Evolutionary conservation across 1,140 invertebrate genomes (phyloP), one percentile per base, ranked within the genome.

Genomic region (Anadara kagoshimensis): DNA sequence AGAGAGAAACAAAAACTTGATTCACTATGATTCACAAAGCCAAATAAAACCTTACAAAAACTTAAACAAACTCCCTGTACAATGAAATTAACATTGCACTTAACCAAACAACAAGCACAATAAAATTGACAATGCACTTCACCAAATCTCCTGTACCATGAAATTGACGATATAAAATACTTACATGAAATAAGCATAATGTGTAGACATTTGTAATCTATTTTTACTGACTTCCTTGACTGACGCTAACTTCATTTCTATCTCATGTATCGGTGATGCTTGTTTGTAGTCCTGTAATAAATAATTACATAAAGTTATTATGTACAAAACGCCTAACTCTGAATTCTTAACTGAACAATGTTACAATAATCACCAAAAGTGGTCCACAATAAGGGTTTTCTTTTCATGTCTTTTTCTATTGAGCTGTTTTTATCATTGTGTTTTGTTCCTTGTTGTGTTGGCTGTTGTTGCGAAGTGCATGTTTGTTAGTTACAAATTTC

Each of bases 181-280:
- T 82, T 76, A 87, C 86, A 79, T 74, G 71, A 83, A 84, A 51
- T 80, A 68, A 14, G 59, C 67, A 67, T 86, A 86, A 57, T 86
- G 80, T 10, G 83, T 86, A n/a, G 75, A 78, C 10, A 87, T 73
- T 45, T 86, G 84, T 24, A 87, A 58, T 67, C 78, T 83, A 45
- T 72, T 78, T 41, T 76, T 73, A 24, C 76, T 69, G 16, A 82
- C 54, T 36, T 85, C 80, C 45, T 85, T 85, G 1, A 87, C 84
- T 47, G 84, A 81, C 12, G 84, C 82, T 22, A 87, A 66, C 64
- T 86, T 79, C 84, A 87, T 83, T 22, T 85, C 76, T 22, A 87
- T 85, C 70, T 85, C 79, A 72, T 87, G 81, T 26, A 86, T 80
- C 14, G 86, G 84, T 12, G 80, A 83, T 29, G 54, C 77, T 22